These are phyloP conservation scores for Neolamprologus sp. DNA, from an alignment of 2,113 vertebrate species.

Conservation along the genomic window DNA sequence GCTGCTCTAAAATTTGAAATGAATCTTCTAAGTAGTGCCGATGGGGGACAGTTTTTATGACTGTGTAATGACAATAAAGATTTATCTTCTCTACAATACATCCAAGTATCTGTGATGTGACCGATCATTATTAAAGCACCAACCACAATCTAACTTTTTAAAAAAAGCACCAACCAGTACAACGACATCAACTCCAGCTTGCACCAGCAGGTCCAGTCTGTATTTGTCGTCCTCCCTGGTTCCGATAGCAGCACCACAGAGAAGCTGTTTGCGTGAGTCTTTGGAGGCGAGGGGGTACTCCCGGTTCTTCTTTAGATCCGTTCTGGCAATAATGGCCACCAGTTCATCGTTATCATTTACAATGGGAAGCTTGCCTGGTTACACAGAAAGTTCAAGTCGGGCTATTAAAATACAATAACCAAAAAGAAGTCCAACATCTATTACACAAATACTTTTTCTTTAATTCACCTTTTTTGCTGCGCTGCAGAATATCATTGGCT, in stretches of 20 bases:
- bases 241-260: conserved; percentile 86
- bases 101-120: background rate
- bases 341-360: conserved; percentile 87
- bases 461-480: conserved; percentile 86
- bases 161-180: conserved; percentile 76
- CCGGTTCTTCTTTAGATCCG: conserved; percentile 90
- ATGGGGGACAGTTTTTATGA: background rate
- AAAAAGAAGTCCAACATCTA: background rate
- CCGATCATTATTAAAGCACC: background rate
- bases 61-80: background rate
- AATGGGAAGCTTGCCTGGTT: conserved; percentile 86
- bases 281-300: conserved; percentile 91
- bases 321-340: conserved; percentile 88
- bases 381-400: background rate
- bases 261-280: conserved; percentile 86
- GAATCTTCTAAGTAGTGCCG: background rate
- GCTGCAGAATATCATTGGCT: conserved; percentile 90
- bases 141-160: background rate
- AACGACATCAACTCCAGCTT: conserved; percentile 84
- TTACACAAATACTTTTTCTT: background rate
- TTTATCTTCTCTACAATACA: background rate
- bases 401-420: background rate
- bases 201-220: conserved; percentile 83
- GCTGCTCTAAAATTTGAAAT: background rate
- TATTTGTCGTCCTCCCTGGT: conserved; percentile 91